Conservation (phyloP, 2,113 vertebrate genomes). For the Pygoscelis antarcticus region DNA sequence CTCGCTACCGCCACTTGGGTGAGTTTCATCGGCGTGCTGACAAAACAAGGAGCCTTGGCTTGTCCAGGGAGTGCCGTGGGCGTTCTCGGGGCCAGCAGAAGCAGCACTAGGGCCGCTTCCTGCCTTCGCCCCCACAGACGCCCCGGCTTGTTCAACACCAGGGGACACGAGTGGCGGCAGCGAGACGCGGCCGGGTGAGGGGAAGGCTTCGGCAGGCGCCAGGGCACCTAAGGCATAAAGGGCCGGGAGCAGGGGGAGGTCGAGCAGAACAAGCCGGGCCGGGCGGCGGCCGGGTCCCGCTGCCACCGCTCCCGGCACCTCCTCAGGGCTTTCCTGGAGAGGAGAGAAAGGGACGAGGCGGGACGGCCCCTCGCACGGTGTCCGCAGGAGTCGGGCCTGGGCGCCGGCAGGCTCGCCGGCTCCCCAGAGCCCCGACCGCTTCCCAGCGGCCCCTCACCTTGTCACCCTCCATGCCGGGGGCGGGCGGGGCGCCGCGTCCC, state of each 20-base stretch:
- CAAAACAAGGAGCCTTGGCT: accelerated
- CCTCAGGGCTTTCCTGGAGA: background rate
- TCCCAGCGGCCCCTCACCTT: conserved; percentile 40
- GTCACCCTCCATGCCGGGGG: conserved; percentile 31
- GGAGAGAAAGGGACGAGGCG: too few relatives aligned
- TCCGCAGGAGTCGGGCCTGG: too few relatives aligned
- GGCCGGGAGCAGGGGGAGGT: background rate
- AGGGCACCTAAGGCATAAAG: too few relatives aligned
- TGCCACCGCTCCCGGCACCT: background rate
- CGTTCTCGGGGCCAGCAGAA: background rate
- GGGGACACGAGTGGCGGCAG: background rate
- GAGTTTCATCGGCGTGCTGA: background rate
- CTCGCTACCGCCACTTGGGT: accelerated
- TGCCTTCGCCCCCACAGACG: too few relatives aligned
- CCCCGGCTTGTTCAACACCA: background rate
- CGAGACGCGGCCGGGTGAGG: background rate
- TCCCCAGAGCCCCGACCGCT: background rate
- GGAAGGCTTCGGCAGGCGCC: too few relatives aligned
- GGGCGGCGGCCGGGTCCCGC: background rate
- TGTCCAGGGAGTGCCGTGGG: background rate
- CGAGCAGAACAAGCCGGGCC: background rate
- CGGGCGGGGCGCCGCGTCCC: too few relatives aligned
- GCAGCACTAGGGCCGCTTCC: accelerated
- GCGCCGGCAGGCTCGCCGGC: too few relatives aligned
- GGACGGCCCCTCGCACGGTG: too few relatives aligned